phyloP scores from a whole-genome alignment of 2,888 invertebrate species.

The Clusia tigrina region DNA sequence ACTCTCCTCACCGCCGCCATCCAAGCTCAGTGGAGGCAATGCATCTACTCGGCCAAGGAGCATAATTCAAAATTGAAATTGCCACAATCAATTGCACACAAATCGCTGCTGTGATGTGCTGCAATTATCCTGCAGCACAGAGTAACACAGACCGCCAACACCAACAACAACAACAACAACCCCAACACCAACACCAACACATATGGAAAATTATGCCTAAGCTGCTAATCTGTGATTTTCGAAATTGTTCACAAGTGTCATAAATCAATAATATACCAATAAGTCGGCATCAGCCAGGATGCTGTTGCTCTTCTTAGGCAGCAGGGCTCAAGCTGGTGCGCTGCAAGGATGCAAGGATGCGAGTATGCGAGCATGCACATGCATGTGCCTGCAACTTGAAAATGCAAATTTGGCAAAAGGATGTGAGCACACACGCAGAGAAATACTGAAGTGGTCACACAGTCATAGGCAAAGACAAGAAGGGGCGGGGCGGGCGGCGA shows the following conservation, averaged over 20 bases:
- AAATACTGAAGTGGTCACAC: too few species aligned
- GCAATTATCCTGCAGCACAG: not conserved
- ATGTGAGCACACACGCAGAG: constrained; percentile 36
- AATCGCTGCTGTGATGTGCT: constrained; percentile 37
- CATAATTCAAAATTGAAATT: constrained; percentile 62
- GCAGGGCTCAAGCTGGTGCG: not conserved
- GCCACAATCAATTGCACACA: constrained; percentile 61
- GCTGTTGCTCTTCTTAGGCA: not conserved
- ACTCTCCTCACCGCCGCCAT: not conserved
- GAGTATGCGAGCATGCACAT: constrained; percentile 6
- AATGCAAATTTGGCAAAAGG: constrained; percentile 59
- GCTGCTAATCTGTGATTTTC: constrained; percentile 61
- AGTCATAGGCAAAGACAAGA: constrained; percentile 23
- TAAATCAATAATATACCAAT: constrained; percentile 64
- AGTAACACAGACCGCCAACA: constrained; percentile 4
- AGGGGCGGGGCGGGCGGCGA: constrained; percentile 4
- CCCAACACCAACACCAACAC: constrained; percentile 21
- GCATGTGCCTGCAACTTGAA: constrained; percentile 44
- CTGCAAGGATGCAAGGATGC: constrained; percentile 8
- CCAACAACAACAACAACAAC: constrained; percentile 5
- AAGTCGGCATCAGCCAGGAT: constrained; percentile 42
- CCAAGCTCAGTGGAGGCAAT: not conserved
- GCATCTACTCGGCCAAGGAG: constrained; percentile 17
- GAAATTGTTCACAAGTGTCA: constrained; percentile 62
- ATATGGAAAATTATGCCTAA: constrained; percentile 38